Evolutionary conservation across 2,888 invertebrate genomes (phyloP), one percentile per base, ranked within the genome.

Genomic region (Clusia tigrina): DNA sequence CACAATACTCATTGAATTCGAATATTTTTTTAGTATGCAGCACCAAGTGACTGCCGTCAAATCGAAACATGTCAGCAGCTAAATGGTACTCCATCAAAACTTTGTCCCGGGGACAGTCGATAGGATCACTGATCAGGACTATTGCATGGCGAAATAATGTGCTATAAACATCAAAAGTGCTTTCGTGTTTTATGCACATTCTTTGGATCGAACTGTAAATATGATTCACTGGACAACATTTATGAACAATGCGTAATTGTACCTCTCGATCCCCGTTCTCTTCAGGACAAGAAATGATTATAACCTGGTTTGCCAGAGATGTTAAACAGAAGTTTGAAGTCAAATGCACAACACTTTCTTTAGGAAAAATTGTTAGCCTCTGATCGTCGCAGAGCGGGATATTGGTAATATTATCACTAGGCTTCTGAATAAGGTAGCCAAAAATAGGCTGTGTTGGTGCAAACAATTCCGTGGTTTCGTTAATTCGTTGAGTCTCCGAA

Each of bases 181-280:
- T 56, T 26, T 71, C 60, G 57, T 63, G 68, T 15, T 51, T 15
- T 2, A 63, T 51, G 63, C 83, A 83, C 53, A 68, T 72, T 37
- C 69, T 71, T 17, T 67, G 38, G 5, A 62, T 61, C 1, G 68
- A 53, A 53, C 76, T 73, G 63, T 79, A 83, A 1, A 72, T 67
- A 65, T 77, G 75, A 18, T 77, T 76, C 26, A 68, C 67, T 17
- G 79, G 78, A 63, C 83, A 83, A 58, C 83, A 83, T 65, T 82
- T 83, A 52, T 77, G 74, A 51, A 82, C 71, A 56, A 77, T 65
- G 56, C 73, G 72, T 51, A 81, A 64, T 56, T 62, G 64, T 60
- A 9, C 32, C 6, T 9, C 42, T 15, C 12, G 12, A 6, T n/a
- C 42, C 3, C n/a, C n/a, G 42, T n/a, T n/a, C 12, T 15, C 42